A percentile compares a stretch with the other conserved stretches of the same genome.
These are phyloP conservation scores for Silurus asotus DNA, from an alignment of 2,113 vertebrate genomes.

Conservation along the genomic window DNA sequence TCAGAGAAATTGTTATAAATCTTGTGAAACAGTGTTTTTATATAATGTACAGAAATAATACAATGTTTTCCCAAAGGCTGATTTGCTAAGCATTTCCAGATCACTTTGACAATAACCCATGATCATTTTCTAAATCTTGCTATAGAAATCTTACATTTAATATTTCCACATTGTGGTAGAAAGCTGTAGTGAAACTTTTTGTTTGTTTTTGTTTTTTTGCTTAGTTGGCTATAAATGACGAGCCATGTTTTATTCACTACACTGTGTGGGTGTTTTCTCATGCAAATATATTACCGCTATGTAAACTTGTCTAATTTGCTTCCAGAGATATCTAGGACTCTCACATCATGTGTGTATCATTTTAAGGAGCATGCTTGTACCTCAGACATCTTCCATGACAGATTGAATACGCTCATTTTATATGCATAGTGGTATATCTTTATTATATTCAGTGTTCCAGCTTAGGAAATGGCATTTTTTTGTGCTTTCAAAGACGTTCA, in stretches of 20 bases:
- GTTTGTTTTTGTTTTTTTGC: background rate
- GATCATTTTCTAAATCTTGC: background rate
- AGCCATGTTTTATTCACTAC: background rate
- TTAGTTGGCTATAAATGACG: background rate
- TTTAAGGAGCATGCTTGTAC: conserved; percentile 13
- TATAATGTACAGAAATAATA: conserved; percentile 7
- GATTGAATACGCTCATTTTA: background rate
- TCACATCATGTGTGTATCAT: background rate
- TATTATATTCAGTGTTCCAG: background rate
- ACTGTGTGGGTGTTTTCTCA: conserved; percentile 9
- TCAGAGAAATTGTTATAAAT: background rate
- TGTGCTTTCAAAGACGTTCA: conserved; percentile 21
- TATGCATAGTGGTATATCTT: background rate
- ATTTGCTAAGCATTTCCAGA: background rate
- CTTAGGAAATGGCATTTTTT: background rate
- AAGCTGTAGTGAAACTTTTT: conserved; percentile 3
- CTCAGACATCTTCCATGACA: conserved; percentile 21
- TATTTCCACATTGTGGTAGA: background rate
- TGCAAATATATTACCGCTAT: conserved; percentile 26
- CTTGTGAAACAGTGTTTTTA: background rate
- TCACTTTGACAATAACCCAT: background rate
- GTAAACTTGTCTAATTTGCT: conserved; percentile 25
- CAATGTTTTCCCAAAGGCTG: background rate
- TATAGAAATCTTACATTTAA: background rate
- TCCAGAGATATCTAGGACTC: conserved; percentile 6